Base-by-base conservation (phyloP, 2,113 vertebrate genomes). In the Pseudopodoces humilis region DNA sequence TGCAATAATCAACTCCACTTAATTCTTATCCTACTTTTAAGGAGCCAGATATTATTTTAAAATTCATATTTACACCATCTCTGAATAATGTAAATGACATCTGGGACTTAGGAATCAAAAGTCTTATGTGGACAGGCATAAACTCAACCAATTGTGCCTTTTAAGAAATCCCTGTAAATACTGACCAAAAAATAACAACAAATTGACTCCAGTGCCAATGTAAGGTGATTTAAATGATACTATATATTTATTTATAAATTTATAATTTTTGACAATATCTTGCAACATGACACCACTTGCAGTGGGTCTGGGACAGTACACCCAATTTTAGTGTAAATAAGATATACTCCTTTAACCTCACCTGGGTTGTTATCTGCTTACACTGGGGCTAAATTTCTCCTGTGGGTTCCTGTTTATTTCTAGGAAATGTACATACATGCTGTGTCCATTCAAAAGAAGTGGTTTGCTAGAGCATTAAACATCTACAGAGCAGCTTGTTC, bases 171-270 rank as follows among this genome's bases (percentile, higher is more conserved):
- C 37, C 31, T 84, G n/a, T 58, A 85, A 94, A 92, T 28, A 72
- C 8, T 92, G 65, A 49, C 19, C 91, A 86, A 86, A 84, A 84
- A 93, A 69, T 22, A 90, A 90, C 18, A 95, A 87, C 88, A 91
- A 80, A n/a, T 9, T 24, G 2, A 11, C 33, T 12, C 39, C 16
- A 56, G 59, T 56, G 18, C 17, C 22, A 35, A 14, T n/a, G 24
- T 58, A 70, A 82, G 79, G 17, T 53, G 65, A 56, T 58, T 72
- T 35, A 92, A 93, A 75, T 60, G 10, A 62, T 77, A 72, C 16
- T 80, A 60, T 35, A 64, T 15, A 30, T 55, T 78, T 52, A 85
- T 65, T 52, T 79, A 50, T 25, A 70, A 31, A 33, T 65, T 90
- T 55, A 60, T 64, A 75, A 60, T 67, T 80, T 90, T 93, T 62